Evolutionary conservation across 2,888 invertebrate genomes (phyloP).

Genomic region (Ametastegia equiseti): DNA sequence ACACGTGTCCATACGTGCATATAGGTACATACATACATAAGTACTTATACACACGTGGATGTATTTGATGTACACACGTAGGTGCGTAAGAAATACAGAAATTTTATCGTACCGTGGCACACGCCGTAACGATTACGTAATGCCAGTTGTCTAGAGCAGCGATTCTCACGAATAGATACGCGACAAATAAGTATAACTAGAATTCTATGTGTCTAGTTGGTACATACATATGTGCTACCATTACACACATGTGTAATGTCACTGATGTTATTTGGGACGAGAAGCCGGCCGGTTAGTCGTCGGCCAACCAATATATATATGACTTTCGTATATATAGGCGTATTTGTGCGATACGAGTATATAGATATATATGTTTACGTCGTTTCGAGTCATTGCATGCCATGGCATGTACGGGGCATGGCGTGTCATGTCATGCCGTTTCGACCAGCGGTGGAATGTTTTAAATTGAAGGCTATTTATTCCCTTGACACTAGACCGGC

Average conservation of each 20-base stretch:
- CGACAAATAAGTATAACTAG: neutral
- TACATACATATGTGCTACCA: no score
- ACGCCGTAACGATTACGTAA: conserved; percentile 4
- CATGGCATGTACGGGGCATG: neutral
- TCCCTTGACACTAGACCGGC: conserved; percentile 34
- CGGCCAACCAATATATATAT: no score
- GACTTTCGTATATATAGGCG: no score
- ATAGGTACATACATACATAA: neutral
- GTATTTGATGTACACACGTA: neutral
- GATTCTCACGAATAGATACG: neutral
- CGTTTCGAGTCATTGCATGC: no score
- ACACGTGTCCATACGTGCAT: no score
- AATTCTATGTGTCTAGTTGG: neutral
- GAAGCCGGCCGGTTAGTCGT: no score
- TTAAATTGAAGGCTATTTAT: conserved; percentile 44
- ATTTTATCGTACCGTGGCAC: neutral
- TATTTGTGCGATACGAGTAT: no score
- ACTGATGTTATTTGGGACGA: neutral
- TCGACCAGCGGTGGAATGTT: conserved; percentile 26
- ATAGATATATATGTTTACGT: no score
- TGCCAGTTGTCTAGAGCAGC: neutral
- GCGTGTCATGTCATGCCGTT: neutral
- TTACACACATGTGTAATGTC: neutral
- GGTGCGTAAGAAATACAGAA: neutral
- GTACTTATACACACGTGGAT: neutral